Base-by-base conservation (phyloP, 1,140 invertebrate species). In the Eulimnadia texana region DNA sequence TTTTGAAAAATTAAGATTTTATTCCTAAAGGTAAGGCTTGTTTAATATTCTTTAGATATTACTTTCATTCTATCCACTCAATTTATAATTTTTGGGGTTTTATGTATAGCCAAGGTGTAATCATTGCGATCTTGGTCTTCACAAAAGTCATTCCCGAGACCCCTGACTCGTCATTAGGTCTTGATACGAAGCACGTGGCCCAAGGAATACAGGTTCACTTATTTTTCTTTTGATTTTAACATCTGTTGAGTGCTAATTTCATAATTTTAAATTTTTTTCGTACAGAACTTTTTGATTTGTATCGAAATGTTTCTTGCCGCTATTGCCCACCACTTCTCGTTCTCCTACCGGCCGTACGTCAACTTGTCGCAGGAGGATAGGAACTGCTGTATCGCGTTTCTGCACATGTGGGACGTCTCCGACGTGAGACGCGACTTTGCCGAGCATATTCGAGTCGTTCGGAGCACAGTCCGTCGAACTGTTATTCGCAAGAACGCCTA, bases 241-340 rank as follows among this genome's bases (percentile, higher is more conserved):
- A 42, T 42, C n/a, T n/a, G n/a, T n/a, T n/a, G n/a, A n/a, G n/a
- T n/a, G n/a, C n/a, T n/a, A n/a, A n/a, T n/a, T n/a, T n/a, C n/a
- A n/a, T n/a, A n/a, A n/a, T n/a, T n/a, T n/a, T n/a, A n/a, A n/a
- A n/a, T n/a, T n/a, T n/a, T n/a, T n/a, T n/a, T n/a, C n/a, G n/a
- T n/a, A n/a, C 74, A 93, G 84, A 90, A 97, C 76, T 95, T 96
- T 73, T 76, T 93, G 53, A 93, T 98, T 62, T 98, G 93, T 69
- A 92, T 97, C 68, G 93, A 98, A 76, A 98, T 98, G 93, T 95
- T 96, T 70, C 71, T 97, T 65, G 93, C 93, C 10, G 89, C 93
- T 0, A 82, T 96, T 13, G 93, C 90, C 2, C 93, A 97, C 76
- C 90, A 93, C 70, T 96, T 89, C 73, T 91, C 90, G 64, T 98